phyloP scores from a whole-genome alignment of 2,113 vertebrate genomes.

The Rhadina sibilatrix region DNA sequence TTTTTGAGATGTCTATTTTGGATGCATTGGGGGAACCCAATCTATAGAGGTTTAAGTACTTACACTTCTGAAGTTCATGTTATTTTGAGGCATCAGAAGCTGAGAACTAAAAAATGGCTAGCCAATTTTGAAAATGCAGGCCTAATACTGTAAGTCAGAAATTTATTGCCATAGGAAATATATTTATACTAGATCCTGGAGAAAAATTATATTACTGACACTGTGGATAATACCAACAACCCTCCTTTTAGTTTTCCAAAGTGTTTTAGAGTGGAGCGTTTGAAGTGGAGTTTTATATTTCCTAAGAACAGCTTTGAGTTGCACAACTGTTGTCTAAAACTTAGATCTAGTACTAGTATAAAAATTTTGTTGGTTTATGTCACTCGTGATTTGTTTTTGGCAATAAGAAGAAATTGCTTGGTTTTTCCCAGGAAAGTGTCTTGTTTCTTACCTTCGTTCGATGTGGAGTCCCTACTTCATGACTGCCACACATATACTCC shows the following conservation, averaged over 20 bases:
- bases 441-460: not conserved
- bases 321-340: not conserved
- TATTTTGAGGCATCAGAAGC: not conserved
- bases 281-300: not conserved
- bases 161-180: not conserved
- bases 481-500: not conserved
- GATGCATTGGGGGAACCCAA: rapidly evolving
- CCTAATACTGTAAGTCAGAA: not conserved
- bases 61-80: not conserved
- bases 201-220: not conserved
- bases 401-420: not conserved
- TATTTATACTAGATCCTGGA: not conserved
- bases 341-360: not conserved
- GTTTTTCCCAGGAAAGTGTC: not conserved
- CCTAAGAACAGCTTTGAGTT: not conserved
- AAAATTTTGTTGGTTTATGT: not conserved
- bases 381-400: not conserved
- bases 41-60: not conserved
- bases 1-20: not conserved
- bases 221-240: not conserved
- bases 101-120: not conserved
- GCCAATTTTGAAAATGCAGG: not conserved
- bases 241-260: not conserved
- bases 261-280: not conserved
- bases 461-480: not conserved